Evolutionary conservation across 1,140 invertebrate species (phyloP), one percentile per base, ranked within the genome.

Genomic region (Trachymyrmex septentrionalis): DNA sequence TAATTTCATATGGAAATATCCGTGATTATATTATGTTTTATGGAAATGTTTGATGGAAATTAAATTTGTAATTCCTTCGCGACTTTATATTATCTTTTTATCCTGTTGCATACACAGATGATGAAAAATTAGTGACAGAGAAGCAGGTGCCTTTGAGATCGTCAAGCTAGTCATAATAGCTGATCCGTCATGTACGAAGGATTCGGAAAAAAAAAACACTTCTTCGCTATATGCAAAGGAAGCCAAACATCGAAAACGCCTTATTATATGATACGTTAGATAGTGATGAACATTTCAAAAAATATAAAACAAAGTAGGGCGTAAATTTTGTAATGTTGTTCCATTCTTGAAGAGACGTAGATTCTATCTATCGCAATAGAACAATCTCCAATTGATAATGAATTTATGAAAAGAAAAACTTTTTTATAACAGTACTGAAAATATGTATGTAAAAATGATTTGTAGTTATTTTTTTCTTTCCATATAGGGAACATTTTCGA

Each of bases 231-330:
- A 82, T 19, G 87, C 82, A 85, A 90, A 71, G 82, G 80, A 91
- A 91, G 84, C 78, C 69, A 87, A 67, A 93, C 93, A 94, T 94
- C 93, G 93, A 94, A 94, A 90, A 92, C 90, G 92, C 93, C 93
- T 94, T 94, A 94, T 89, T 92, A 93, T 92, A 93, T 80, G 50
- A 90, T 91, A 92, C 67, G 82, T 80, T 86, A 77, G 77, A 88
- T 87, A 84, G 86, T 24, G 59, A 88, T 34, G 30, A 82, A 88
- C 53, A 77, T 64, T 86, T 27, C 89, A 90, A 10, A 78, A 9
- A 90, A 87, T 38, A 30, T 81, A 90, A 82, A 73, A 67, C 21
- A 53, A 59, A 86, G 84, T 87, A 87, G 69, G 44, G 80, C 55
- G 30, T 87, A 76, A 82, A 73, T 87, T 92, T 91, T 90, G 71